Evolutionary conservation across 2,797 vertebrate genomes (phyloP).

Genomic region (Phoeniculus purpureus): DNA sequence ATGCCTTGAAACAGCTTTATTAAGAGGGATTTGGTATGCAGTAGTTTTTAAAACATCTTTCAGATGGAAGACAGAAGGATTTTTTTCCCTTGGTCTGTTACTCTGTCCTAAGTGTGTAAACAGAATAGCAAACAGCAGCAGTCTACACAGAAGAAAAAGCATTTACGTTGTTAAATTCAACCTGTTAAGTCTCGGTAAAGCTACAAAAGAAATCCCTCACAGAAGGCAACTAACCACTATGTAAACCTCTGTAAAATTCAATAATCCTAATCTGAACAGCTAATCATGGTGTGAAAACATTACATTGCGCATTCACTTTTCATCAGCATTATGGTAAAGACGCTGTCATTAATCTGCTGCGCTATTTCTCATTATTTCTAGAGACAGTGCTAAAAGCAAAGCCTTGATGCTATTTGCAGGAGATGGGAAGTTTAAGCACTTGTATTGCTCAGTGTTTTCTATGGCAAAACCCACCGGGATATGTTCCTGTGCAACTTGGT

Average conservation of each 20-base stretch:
- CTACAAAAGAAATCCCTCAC: conserved; percentile 47
- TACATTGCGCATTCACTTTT: conserved; percentile 64
- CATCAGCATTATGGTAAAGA: conserved; percentile 59
- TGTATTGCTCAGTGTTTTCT: neutral
- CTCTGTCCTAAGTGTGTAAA: conserved; percentile 38
- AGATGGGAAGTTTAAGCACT: neutral
- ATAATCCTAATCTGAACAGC: conserved; percentile 69
- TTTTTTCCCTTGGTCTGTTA: neutral
- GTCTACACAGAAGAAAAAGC: conserved; percentile 26
- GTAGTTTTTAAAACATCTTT: conserved; percentile 39
- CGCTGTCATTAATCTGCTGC: conserved; percentile 24
- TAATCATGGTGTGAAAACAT: conserved; percentile 45
- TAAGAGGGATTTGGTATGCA: neutral
- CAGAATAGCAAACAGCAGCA: conserved; percentile 43
- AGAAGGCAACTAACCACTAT: conserved; percentile 60
- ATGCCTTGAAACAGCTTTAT: neutral
- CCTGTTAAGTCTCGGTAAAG: conserved; percentile 56
- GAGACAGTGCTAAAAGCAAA: neutral
- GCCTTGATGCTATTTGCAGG: neutral
- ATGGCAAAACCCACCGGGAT: too few species aligned
- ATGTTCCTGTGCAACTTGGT: too few species aligned
- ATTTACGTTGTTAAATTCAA: conserved; percentile 44
- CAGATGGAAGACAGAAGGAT: conserved; percentile 5
- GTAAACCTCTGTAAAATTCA: conserved; percentile 62
- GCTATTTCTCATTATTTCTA: conserved; percentile 38